These are phyloP conservation scores for Bombylius discolor DNA, from an alignment of 2,888 invertebrate genomes.

Conservation along the genomic window DNA sequence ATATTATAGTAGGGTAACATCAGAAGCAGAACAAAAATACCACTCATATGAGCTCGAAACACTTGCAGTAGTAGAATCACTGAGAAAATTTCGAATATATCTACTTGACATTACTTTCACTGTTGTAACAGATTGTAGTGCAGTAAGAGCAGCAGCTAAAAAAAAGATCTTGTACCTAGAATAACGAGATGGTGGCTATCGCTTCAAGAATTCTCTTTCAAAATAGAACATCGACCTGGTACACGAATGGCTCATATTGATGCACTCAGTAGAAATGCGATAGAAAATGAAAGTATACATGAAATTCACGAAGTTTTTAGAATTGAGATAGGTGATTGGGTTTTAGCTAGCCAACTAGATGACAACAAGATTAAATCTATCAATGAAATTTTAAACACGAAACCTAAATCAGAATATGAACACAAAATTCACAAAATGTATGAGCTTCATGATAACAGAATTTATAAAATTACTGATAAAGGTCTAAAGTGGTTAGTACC, in stretches of 20 bases:
- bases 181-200: constrained; percentile 2
- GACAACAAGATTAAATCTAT: no score
- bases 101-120: background rate
- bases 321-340: constrained; percentile 17
- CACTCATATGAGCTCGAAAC: constrained; percentile 9
- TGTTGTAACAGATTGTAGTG: constrained; percentile 3
- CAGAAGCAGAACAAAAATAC: constrained; percentile 13
- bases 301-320: background rate
- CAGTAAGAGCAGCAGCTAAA: constrained; percentile 8
- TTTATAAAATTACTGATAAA: background rate
- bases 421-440: background rate
- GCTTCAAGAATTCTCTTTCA: constrained; percentile 1
- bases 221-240: background rate
- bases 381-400: no score
- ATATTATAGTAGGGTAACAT: constrained; percentile 13
- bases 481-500: background rate
- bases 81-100: background rate
- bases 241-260: constrained; percentile 1
- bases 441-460: background rate
- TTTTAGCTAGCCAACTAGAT: constrained; percentile 16
- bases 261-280: background rate
- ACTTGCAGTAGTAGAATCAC: background rate
- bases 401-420: background rate
- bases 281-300: background rate
- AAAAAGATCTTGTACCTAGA: constrained; percentile 15